Evolutionary conservation across 92 coral and sea anemone species (phyloP).

Genomic region (Zoanthus gigantus): DNA sequence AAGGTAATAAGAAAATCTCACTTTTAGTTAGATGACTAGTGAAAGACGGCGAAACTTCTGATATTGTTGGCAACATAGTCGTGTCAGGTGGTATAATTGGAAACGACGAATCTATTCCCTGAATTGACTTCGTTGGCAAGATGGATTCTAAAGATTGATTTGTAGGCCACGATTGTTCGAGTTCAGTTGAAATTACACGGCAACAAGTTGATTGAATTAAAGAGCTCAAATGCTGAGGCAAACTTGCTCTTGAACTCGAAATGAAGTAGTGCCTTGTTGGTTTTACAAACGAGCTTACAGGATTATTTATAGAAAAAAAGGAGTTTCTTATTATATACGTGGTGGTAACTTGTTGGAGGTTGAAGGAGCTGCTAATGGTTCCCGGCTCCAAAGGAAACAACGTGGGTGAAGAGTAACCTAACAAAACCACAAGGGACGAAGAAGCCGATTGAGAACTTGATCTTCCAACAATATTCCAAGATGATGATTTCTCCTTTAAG

Average conservation of each 20-base stretch:
- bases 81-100: neutral
- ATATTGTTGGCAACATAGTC: neutral
- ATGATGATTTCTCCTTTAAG: neutral
- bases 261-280: neutral
- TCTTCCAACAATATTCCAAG: neutral
- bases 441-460: neutral
- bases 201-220: neutral
- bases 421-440: neutral
- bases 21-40: neutral
- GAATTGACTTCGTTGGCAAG: neutral
- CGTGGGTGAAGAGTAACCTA: neutral
- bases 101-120: neutral
- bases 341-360: neutral
- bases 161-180: neutral
- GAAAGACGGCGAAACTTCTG: neutral
- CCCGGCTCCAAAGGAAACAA: neutral
- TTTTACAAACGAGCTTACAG: neutral
- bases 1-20: neutral
- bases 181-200: neutral
- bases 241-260: neutral
- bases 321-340: neutral
- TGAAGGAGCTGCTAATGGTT: neutral
- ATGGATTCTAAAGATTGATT: neutral
- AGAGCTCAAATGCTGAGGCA: neutral
- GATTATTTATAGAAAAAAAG: neutral